Conservation (phyloP, 2,888 invertebrate genomes). For the Himalopsyche kuldschensis region DNA sequence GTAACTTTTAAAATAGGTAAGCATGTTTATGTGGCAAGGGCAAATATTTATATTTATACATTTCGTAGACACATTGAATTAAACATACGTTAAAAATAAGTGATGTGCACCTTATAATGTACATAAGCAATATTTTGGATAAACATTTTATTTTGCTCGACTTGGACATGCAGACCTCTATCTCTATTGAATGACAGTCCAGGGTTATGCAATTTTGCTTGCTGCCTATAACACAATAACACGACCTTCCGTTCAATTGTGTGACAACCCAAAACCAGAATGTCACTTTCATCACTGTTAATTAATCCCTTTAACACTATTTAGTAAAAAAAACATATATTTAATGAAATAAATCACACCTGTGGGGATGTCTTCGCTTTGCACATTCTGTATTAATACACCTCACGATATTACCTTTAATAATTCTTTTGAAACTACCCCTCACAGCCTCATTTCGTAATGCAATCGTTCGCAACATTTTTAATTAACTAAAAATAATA, state of each 20-base stretch:
- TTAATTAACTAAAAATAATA: constrained; percentile 45
- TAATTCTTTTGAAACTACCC: constrained; percentile 62
- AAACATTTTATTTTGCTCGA: background rate
- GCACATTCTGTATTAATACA: constrained; percentile 64
- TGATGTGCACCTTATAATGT: background rate
- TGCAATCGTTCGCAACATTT: constrained; percentile 74
- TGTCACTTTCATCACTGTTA: background rate
- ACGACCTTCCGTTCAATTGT: background rate
- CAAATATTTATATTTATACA: background rate
- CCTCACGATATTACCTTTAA: constrained; percentile 62
- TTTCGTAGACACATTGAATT: background rate
- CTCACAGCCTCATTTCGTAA: constrained; percentile 70
- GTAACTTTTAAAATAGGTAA: too few relatives aligned
- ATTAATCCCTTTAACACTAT: background rate
- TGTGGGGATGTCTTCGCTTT: constrained; percentile 63
- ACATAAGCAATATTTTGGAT: background rate
- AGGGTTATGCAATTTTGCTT: constrained; percentile 29
- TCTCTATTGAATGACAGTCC: constrained; percentile 19
- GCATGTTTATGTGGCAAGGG: background rate
- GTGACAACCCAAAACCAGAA: background rate
- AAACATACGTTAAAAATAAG: background rate
- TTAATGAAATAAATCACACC: constrained; percentile 48
- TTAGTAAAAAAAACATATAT: background rate
- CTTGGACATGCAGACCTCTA: background rate
- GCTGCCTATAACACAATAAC: background rate